Evolutionary conservation across 2,888 invertebrate genomes (phyloP), one percentile per base, ranked within the genome.

Genomic region (Dusona sp.): DNA sequence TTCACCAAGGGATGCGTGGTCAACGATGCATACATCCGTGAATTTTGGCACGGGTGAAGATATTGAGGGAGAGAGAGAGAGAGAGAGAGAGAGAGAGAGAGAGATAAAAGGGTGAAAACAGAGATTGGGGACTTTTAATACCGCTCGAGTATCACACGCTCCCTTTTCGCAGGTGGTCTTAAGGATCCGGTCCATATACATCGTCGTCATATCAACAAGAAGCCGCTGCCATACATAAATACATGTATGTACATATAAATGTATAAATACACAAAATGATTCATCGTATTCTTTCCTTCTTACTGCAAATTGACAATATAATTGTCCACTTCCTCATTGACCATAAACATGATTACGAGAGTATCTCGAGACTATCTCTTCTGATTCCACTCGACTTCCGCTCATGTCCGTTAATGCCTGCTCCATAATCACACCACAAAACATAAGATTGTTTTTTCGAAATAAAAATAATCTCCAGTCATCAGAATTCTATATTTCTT

Each of bases 241-340:
- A n/a, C n/a, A n/a, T n/a, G n/a, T n/a, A n/a, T n/a, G 42, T 9
- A 1, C 7, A 42, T 42, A 42, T 2, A 7, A 3, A 42, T 9
- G 42, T 9, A 38, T n/a, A n/a, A 36, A 65, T n/a, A 9, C 3
- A 45, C 70, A 22, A 45, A 38, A 45, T 19, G 25, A 74, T 22
- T 57, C 33, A 11, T 48, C 11, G 48, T n/a, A 48, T 57, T 42
- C 57, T 42, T 61, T 22, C 54, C 45, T 25, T 36, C 61, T 38
- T 22, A 36, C 51, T 65, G 57, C 72, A 72, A 72, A 77, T 72
- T 85, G 68, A 77, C 75, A 86, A 79, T 88, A 88, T 88, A 88
- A 89, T 88, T 87, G 87, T 75, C 83, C 78, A 88, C 88, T 88
- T 89, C 89, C 89, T 88, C 86, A 87, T 89, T 87, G 85, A 82